Evolutionary conservation across 2,113 vertebrate species (phyloP), one percentile per base, ranked within the genome.

Genomic region (Macaca mulatta): DNA sequence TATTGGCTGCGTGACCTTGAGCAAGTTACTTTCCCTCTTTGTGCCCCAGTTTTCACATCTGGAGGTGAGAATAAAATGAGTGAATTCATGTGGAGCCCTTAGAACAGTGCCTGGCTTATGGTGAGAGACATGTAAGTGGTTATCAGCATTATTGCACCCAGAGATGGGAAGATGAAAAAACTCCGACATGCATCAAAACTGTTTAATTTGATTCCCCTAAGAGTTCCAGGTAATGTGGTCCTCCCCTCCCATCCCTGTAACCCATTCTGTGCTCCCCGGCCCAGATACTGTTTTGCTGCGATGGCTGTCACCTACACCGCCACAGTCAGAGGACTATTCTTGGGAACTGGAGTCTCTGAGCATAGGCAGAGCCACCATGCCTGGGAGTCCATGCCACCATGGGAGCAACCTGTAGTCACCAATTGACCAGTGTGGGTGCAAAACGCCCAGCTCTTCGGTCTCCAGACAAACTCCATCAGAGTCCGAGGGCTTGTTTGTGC

Each of bases 111-210:
- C 88, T 50, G 45, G 48, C 32, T 27, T 2, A 0, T 12, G 16
- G 40, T 30, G 13, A 69, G 12, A 72, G 74, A 32, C 32, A 5
- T 10, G 0, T 16, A 18, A 10, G 8, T 43, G 35, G 32, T 45
- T 4, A 20, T 50, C 50, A 5, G n/a, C 10, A 4, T 80, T 8
- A 9, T 38, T 10, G 32, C 1, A 22, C 14, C 40, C 20, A 18
- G 32, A 13, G 10, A 8, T 17, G 16, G 61, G 48, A 40, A 9
- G 69, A 27, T 16, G 17, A 35, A 30, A 61, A 30, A 12, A n/a
- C 7, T 8, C 6, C 4, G 8, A 35, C 17, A 12, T 16, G 3
- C 6, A 22, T 22, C 0, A 0, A 16, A 30, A 35, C 57, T n/a
- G 5, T 87, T 75, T 45, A 22, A 48, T 80, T 43, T 16, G 74